Percentiles rank a stretch among this genome's conserved stretches.
Conservation (phyloP, 2,113 vertebrate genomes). For the Hoplias malabaricus region DNA sequence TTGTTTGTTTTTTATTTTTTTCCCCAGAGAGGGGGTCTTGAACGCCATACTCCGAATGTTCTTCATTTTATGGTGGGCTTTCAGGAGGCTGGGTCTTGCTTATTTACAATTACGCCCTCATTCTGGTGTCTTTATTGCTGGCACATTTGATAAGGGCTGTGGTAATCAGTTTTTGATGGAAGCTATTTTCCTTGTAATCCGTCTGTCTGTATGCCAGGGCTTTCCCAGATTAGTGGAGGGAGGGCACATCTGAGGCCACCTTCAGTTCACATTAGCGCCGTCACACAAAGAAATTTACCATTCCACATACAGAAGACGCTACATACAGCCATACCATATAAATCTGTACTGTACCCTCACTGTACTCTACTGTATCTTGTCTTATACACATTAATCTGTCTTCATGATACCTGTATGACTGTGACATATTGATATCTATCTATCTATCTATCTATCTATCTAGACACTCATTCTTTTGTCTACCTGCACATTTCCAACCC, state of each 20-base stretch:
- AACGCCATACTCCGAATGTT: neutral
- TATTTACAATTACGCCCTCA: conserved; percentile 60
- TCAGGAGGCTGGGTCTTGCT: conserved; percentile 30
- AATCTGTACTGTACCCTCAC: neutral
- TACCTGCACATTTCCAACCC: no score
- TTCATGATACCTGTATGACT: no score
- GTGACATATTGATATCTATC: no score
- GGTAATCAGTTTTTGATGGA: conserved; percentile 61
- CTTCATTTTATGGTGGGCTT: conserved; percentile 16
- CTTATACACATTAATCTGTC: no score
- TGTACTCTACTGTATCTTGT: no score
- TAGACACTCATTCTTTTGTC: neutral
- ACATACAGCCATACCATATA: no score
- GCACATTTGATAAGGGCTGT: conserved; percentile 56
- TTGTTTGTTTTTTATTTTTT: no score
- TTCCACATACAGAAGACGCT: neutral
- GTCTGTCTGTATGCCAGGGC: conserved; percentile 52
- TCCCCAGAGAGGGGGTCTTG: conserved; percentile 12
- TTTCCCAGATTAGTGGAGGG: conserved; percentile 45
- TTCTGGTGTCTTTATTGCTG: conserved; percentile 54
- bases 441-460: neutral
- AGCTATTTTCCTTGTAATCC: conserved; percentile 64
- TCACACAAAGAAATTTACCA: conserved; percentile 38
- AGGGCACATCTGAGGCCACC: conserved; percentile 45
- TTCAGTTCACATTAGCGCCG: conserved; percentile 59